Evolutionary conservation across 1,140 invertebrate genomes (phyloP).

Genomic region (Orchestia grillus): DNA sequence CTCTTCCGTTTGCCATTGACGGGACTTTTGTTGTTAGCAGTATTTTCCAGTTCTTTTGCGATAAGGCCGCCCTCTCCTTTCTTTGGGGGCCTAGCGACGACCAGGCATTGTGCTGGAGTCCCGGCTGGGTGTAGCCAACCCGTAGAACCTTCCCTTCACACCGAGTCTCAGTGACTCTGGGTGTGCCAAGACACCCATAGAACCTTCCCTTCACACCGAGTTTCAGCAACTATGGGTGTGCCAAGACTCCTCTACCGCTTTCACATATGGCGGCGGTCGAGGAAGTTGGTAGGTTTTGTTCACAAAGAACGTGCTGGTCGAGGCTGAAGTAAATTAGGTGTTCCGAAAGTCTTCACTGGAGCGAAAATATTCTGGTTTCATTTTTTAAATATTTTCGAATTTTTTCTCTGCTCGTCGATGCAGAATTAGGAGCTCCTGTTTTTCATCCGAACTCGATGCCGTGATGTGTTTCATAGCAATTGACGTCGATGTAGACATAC

Average conservation of each 20-base stretch:
- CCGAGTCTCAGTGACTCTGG: not conserved
- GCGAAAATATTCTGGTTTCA: not conserved
- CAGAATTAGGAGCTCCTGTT: not conserved
- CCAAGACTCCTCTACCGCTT: not conserved
- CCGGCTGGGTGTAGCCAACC: not conserved
- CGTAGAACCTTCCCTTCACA: not conserved
- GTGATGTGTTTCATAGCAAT: not conserved
- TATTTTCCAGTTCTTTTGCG: not conserved
- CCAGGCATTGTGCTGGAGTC: not conserved
- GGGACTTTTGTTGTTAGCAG: conserved; percentile 7
- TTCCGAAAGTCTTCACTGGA: not conserved
- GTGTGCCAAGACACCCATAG: not conserved
- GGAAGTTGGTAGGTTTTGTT: not conserved
- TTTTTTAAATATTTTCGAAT: not conserved
- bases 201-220: not conserved
- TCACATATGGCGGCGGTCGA: not conserved
- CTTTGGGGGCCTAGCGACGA: not conserved
- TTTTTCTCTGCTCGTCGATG: not conserved
- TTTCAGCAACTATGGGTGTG: not conserved
- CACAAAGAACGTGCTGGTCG: not conserved
- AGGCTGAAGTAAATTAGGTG: not conserved
- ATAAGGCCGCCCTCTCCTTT: not conserved
- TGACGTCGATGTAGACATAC: not conserved
- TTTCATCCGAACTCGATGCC: not conserved
- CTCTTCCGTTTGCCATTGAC: not conserved